These are phyloP conservation scores for Rhinoraja longicauda DNA, from an alignment of 2,797 vertebrate genomes.

Conservation along the genomic window DNA sequence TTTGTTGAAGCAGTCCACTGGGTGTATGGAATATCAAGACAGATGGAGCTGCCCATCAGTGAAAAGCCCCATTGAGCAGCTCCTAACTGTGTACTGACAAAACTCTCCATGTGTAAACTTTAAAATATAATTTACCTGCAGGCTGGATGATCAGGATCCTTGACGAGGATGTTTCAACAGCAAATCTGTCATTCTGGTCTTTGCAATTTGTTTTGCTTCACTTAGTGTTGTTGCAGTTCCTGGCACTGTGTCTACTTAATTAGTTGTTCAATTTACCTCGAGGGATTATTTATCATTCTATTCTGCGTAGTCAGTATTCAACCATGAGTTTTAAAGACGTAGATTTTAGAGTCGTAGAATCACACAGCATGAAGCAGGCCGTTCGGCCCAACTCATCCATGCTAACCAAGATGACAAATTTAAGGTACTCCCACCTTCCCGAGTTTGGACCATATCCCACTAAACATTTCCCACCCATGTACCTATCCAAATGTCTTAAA, in stretches of 20 bases:
- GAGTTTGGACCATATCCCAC: too few relatives aligned
- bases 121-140: not conserved
- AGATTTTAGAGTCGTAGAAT: too few relatives aligned
- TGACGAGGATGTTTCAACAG: not conserved
- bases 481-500: too few relatives aligned
- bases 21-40: not conserved
- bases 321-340: not conserved
- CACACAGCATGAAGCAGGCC: too few relatives aligned
- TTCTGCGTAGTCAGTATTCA: not conserved
- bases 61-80: not conserved
- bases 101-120: not conserved
- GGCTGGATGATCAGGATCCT: not conserved
- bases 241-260: not conserved
- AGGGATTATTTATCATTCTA: not conserved
- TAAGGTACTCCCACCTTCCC: too few relatives aligned
- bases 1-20: too few relatives aligned
- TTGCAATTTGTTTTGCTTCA: not conserved
- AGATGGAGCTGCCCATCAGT: not conserved
- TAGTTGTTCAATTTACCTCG: not conserved
- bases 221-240: not conserved
- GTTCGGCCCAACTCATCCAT: too few relatives aligned
- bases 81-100: not conserved
- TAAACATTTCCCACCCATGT: too few relatives aligned
- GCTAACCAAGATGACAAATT: too few relatives aligned
- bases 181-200: not conserved